Percentiles rank a stretch among this genome's conserved stretches.
These are phyloP conservation scores for Chrysemys picta DNA, from an alignment of 2,113 vertebrate species.

Conservation along the genomic window DNA sequence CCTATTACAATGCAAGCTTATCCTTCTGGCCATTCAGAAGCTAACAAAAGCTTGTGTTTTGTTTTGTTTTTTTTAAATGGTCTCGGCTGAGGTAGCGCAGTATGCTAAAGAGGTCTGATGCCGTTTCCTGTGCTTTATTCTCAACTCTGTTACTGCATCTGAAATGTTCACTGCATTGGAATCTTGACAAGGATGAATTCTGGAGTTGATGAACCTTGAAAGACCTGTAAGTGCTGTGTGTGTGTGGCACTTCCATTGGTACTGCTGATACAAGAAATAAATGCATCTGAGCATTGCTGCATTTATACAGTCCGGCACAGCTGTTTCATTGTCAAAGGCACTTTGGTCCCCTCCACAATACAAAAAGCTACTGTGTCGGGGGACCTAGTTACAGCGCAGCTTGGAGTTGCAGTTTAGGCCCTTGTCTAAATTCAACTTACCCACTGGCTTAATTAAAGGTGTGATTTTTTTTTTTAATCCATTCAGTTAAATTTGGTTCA, in stretches of 20 bases:
- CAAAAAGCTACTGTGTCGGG: background rate
- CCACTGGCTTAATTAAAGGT: background rate
- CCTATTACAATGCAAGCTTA: background rate
- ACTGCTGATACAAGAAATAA: background rate
- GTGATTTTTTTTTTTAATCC: background rate
- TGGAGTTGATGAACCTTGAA: background rate
- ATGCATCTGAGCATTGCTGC: background rate
- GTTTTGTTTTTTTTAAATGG: background rate
- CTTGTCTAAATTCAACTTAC: background rate
- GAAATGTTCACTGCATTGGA: background rate
- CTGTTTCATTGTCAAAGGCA: background rate
- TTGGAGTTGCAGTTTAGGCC: background rate
- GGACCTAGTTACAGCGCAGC: background rate
- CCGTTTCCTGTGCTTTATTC: background rate
- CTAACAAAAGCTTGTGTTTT: background rate
- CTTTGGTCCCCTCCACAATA: background rate
- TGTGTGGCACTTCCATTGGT: background rate
- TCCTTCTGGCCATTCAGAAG: background rate
- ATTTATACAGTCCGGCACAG: background rate
- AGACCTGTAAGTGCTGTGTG: background rate
- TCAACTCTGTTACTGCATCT: background rate
- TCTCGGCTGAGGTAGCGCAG: background rate
- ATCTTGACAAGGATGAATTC: background rate
- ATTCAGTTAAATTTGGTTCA: background rate
- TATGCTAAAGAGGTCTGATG: background rate